Conservation (phyloP, 2,797 vertebrate species). For the Gymnopithys bicolor region DNA sequence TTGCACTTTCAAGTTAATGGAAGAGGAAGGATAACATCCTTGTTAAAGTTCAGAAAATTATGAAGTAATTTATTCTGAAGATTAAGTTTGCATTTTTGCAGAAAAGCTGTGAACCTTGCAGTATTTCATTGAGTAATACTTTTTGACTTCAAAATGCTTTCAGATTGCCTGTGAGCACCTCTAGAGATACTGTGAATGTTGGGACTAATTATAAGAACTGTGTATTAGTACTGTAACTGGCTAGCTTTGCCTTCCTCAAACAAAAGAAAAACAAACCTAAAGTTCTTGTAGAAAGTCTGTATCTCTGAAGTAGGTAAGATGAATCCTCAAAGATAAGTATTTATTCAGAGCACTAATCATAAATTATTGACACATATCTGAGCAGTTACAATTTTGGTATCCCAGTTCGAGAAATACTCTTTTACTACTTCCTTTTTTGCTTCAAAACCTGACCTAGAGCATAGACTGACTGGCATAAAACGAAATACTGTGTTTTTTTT, state of each 20-base stretch:
- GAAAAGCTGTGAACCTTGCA: slow-evolving; percentile 27
- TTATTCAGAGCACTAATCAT: neutral
- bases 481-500: neutral
- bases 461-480: neutral
- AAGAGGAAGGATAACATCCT: neutral
- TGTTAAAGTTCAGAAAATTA: neutral
- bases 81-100: slow-evolving; percentile 35
- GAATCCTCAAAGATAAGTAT: neutral
- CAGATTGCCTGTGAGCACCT: neutral
- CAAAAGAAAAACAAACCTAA: neutral
- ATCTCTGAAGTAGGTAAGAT: neutral
- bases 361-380: neutral
- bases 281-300: neutral
- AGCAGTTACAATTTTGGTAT: neutral
- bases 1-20: neutral
- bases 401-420: neutral
- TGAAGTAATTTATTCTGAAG: slow-evolving; percentile 22
- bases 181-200: neutral
- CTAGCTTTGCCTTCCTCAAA: neutral
- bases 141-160: slow-evolving; percentile 30
- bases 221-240: neutral
- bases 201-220: slow-evolving; percentile 12
- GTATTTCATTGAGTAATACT: slow-evolving; percentile 17
- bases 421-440: slow-evolving; percentile 8
- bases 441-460: slow-evolving; percentile 10